Base-by-base conservation (phyloP, 2,888 invertebrate species). In the Drosophila ustulata region DNA sequence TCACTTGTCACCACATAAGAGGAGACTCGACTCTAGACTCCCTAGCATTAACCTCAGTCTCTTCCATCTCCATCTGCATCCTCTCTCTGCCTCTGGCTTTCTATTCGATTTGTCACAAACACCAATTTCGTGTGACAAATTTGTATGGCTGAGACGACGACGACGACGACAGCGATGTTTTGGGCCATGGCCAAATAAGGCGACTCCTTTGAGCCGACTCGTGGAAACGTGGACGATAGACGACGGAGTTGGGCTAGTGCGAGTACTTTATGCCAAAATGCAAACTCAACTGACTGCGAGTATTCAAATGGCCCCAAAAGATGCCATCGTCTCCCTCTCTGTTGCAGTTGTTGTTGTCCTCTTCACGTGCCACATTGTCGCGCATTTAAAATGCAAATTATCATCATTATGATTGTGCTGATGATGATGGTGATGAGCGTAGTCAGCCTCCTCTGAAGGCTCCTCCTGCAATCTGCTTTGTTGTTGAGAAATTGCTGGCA, bases 91-190 rank as follows among this genome's bases (percentile, higher is more conserved):
- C 18, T 18, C 18, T 18, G 18, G 25, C 11, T 49, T 39, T 68
- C 66, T 75, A 58, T 65, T 47, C 83, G 76, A 85, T 85, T 85
- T 85, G 85, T 89, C 85, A 86, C 86, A 89, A 82, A 88, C 89
- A 88, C 89, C 89, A 85, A 89, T 85, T 89, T 77, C 80, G 89
- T 88, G 89, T 85, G 85, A 88, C 85, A 89, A 85, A 85, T 89
- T 89, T 88, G 89, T 85, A 63, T 66, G 66, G 57, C 71, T 76
- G 59, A 53, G 13, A 43, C 34, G 51, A 26, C 23, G 51, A 13
- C 45, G 46, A 8, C 2, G 23, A 50, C 25, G 23, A 30, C 11
- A 13, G 39, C 59, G 50, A 77, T 68, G 65, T 75, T 80, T 77
- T 76, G 76, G 77, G 80, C 73, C 78, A 73, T 45, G 25, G 78